These are phyloP conservation scores for Leptopilina boulardi DNA, from an alignment of 1,140 invertebrate species.

Conservation along the genomic window DNA sequence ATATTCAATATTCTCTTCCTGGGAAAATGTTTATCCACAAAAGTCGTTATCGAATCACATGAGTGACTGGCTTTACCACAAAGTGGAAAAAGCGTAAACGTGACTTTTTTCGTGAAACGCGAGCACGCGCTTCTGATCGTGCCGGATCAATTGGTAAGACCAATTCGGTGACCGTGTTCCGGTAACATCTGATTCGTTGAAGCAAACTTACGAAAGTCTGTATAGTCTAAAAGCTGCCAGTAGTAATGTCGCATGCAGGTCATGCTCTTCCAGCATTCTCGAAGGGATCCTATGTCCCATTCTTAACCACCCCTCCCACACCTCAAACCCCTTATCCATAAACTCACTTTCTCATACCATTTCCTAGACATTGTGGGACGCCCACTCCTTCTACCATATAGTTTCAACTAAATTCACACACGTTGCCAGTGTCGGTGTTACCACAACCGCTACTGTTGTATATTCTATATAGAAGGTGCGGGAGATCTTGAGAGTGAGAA, in stretches of 20 bases:
- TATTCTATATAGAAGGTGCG: not conserved
- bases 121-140: constrained; percentile 23
- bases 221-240: constrained; percentile 18
- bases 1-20: constrained; percentile 3
- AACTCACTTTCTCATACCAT: not conserved
- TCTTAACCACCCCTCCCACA: not conserved
- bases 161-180: constrained; percentile 29
- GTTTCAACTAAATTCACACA: not conserved
- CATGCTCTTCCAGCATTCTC: constrained; percentile 37
- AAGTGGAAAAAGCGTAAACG: constrained; percentile 32
- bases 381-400: not conserved
- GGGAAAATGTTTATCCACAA: not conserved
- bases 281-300: not conserved
- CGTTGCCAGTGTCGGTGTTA: not conserved
- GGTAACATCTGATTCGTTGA: constrained; percentile 31
- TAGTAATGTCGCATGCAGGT: constrained; percentile 51
- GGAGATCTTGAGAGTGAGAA: not conserved
- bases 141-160: constrained; percentile 33
- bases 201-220: constrained; percentile 33
- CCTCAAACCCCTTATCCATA: not conserved
- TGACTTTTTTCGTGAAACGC: constrained; percentile 20
- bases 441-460: not conserved
- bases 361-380: not conserved
- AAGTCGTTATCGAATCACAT: constrained; percentile 30
- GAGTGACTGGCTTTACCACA: constrained; percentile 22